Evolutionary conservation across 2,888 invertebrate genomes (phyloP).

Genomic region (Tridacna crocea): DNA sequence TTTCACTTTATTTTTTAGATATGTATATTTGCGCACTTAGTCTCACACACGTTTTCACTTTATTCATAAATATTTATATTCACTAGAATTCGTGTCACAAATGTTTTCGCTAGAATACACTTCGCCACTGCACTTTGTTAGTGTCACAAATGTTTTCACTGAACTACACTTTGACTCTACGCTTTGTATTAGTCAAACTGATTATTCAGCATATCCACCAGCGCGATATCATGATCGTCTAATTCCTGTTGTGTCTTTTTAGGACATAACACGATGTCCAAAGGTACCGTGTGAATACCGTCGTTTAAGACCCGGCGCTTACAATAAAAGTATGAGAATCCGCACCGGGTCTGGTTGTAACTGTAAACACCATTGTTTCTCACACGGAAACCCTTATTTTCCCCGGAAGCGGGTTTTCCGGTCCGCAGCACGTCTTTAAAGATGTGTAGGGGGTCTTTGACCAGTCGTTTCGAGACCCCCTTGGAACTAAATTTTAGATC

Average conservation of each 20-base stretch:
- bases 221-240: slow-evolving; percentile 19
- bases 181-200: slow-evolving; percentile 1
- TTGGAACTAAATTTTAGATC: slow-evolving; percentile 45
- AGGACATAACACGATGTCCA: slow-evolving; percentile 36
- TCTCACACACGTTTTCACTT: background rate
- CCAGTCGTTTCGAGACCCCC: slow-evolving; percentile 29
- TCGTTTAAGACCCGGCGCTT: slow-evolving; percentile 40
- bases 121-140: no score
- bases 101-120: no score
- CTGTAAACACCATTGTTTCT: slow-evolving; percentile 39
- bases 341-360: slow-evolving; percentile 32
- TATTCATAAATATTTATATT: no score
- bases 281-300: slow-evolving; percentile 34
- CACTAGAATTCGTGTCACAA: background rate
- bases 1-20: no score
- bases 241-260: background rate
- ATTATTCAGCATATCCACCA: slow-evolving; percentile 8
- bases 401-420: slow-evolving; percentile 25
- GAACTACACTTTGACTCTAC: background rate
- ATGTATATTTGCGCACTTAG: background rate
- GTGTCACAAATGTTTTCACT: background rate
- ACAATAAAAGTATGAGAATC: slow-evolving; percentile 49
- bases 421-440: slow-evolving; percentile 26
- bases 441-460: slow-evolving; percentile 30
- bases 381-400: slow-evolving; percentile 31